phyloP scores from a whole-genome alignment of 2,888 invertebrate genomes.

The Acleris holmiana region DNA sequence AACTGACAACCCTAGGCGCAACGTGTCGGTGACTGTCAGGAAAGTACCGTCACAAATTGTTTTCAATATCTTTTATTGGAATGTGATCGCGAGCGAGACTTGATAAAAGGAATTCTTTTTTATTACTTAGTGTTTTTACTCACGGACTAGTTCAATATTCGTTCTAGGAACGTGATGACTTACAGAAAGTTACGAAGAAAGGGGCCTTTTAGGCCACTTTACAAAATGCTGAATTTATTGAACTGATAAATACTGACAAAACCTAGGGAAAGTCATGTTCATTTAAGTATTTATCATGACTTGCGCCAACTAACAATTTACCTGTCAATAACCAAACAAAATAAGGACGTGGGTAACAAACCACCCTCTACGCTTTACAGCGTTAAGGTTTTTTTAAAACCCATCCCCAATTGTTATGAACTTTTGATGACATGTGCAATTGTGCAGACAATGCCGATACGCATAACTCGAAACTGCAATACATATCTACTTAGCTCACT shows the following conservation, averaged over 20 bases:
- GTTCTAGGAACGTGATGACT: constrained; percentile 2
- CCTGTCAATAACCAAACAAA: too few species aligned
- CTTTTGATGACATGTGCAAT: too few species aligned
- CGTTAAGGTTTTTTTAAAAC: too few species aligned
- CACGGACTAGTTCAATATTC: constrained; percentile 5
- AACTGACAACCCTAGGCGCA: constrained; percentile 14
- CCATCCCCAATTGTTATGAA: too few species aligned
- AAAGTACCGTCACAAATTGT: constrained; percentile 57
- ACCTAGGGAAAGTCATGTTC: not conserved
- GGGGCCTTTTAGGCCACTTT: constrained; percentile 5
- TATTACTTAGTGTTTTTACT: constrained; percentile 41
- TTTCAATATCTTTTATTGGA: constrained; percentile 60
- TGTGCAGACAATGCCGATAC: too few species aligned
- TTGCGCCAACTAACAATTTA: not conserved
- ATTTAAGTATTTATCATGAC: not conserved
- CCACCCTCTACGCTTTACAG: too few species aligned
- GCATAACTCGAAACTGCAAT: too few species aligned
- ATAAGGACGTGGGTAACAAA: too few species aligned
- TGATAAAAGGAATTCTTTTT: constrained; percentile 48
- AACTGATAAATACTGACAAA: not conserved
- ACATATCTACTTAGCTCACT: too few species aligned
- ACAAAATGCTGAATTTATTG: not conserved
- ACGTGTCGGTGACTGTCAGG: constrained; percentile 42
- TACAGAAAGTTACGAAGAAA: constrained; percentile 12
- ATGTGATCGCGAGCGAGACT: constrained; percentile 55